phyloP scores from a whole-genome alignment of 1,140 invertebrate genomes.

The Archegozetes longisetosus region DNA sequence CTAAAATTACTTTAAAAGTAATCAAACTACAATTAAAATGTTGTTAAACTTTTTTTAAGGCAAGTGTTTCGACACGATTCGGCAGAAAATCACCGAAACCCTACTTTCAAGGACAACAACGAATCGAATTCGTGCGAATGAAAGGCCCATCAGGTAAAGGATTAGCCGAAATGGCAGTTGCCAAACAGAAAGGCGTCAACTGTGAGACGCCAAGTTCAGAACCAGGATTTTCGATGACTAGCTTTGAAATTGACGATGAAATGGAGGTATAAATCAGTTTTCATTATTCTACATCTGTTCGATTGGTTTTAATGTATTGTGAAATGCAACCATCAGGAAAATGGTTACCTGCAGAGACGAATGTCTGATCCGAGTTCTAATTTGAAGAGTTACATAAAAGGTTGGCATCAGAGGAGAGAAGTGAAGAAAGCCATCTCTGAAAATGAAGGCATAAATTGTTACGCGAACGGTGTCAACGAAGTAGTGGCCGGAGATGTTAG shows the following conservation, averaged over 20 bases:
- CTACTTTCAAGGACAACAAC: conserved; percentile 45
- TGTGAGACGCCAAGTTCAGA: conserved; percentile 90
- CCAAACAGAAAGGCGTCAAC: conserved; percentile 70
- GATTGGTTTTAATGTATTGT: not conserved
- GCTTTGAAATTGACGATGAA: conserved; percentile 26
- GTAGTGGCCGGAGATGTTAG: conserved; percentile 70
- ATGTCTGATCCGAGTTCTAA: conserved; percentile 86
- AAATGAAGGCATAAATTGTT: conserved; percentile 68
- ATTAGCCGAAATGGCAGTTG: conserved; percentile 94
- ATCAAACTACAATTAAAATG: too few species aligned
- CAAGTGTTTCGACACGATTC: not conserved
- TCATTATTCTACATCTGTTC: not conserved
- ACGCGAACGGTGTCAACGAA: conserved; percentile 63
- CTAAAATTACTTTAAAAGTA: not conserved
- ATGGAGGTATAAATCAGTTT: conserved; percentile 16
- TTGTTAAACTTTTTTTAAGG: too few species aligned
- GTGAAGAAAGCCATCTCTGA: conserved; percentile 64
- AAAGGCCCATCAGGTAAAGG: conserved; percentile 91
- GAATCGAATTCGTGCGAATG: conserved; percentile 95
- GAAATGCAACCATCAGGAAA: not conserved
- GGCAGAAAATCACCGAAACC: not conserved
- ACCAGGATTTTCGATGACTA: conserved; percentile 37
- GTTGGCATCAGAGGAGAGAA: conserved; percentile 32
- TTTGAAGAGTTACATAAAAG: conserved; percentile 69
- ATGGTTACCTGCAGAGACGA: conserved; percentile 45